phyloP scores from a whole-genome alignment of 1,140 invertebrate species.

The Pristionchus pacificus region DNA sequence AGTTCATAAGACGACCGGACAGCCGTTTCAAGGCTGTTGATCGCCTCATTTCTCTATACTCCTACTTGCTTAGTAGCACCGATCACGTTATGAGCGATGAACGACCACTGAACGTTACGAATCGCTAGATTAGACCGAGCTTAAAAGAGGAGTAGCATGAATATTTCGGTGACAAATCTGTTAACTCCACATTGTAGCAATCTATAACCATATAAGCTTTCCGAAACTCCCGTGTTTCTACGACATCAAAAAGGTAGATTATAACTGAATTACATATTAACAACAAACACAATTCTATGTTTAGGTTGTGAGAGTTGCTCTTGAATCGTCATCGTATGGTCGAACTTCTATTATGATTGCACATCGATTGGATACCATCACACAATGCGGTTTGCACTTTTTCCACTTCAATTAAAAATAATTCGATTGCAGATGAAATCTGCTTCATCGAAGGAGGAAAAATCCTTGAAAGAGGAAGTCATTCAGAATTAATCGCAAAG shows the following conservation, averaged over 20 bases:
- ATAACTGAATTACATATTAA: background rate
- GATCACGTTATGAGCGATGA: too few relatives aligned
- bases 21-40: too few relatives aligned
- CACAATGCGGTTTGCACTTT: constrained; percentile 68
- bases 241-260: constrained; percentile 75
- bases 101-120: too few relatives aligned
- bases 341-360: constrained; percentile 92
- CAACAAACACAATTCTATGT: background rate
- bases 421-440: constrained; percentile 16
- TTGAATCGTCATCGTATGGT: constrained; percentile 76
- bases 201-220: too few relatives aligned
- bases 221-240: too few relatives aligned
- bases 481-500: constrained; percentile 7
- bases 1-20: too few relatives aligned
- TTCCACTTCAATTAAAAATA: background rate
- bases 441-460: constrained; percentile 22
- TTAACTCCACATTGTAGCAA: too few relatives aligned
- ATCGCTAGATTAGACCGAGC: too few relatives aligned
- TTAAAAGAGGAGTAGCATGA: too few relatives aligned
- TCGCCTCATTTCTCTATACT: too few relatives aligned
- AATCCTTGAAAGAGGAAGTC: constrained; percentile 23
- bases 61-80: too few relatives aligned
- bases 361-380: constrained; percentile 76
- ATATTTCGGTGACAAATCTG: too few relatives aligned
- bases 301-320: constrained; percentile 67